Conservation (phyloP, 2,113 vertebrate species). For the Nipponia nippon region DNA sequence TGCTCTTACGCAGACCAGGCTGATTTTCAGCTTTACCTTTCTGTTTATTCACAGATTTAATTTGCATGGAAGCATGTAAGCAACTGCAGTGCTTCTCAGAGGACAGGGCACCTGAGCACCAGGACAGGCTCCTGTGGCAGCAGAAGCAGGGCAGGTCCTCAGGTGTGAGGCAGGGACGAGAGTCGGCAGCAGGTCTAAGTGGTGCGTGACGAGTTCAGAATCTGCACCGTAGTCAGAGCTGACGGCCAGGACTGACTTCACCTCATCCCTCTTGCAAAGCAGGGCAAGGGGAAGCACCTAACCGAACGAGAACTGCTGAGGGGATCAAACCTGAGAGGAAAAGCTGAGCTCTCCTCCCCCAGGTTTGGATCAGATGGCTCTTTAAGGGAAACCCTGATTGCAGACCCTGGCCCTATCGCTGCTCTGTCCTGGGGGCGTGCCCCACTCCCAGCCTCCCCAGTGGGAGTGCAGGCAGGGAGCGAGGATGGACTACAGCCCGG, state of each 20-base stretch:
- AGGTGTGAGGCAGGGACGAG: not conserved
- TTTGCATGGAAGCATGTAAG: not conserved
- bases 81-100: not conserved
- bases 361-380: not conserved
- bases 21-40: not conserved
- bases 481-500: not conserved
- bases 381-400: not conserved
- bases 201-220: not conserved
- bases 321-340: not conserved
- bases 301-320: not conserved
- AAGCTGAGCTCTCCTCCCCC: not conserved
- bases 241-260: not conserved
- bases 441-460: not conserved
- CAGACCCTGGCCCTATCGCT: not conserved
- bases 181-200: accelerated
- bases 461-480: not conserved
- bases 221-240: not conserved
- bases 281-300: not conserved
- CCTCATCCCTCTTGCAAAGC: not conserved
- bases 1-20: not conserved
- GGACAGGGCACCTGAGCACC: not conserved
- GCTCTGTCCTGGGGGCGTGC: not conserved
- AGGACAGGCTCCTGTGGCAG: not conserved
- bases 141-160: not conserved
- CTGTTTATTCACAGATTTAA: not conserved